Percentiles rank a stretch among this genome's conserved stretches.
Conservation (phyloP, 2,888 invertebrate genomes). For the Daptonema setosum region DNA sequence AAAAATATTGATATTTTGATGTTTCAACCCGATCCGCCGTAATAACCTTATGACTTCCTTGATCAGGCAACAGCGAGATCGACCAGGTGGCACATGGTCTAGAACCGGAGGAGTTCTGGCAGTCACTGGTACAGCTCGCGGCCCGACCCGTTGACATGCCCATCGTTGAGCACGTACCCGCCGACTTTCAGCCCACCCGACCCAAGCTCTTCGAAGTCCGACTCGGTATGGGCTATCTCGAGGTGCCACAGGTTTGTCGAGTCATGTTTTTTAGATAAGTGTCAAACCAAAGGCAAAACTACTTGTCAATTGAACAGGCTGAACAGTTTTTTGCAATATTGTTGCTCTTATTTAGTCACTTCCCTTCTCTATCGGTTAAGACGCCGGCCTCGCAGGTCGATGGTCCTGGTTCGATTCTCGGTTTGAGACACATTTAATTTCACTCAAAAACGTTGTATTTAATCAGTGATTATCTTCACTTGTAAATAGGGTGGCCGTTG, state of each 20-base stretch:
- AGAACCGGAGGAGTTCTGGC: constrained; percentile 67
- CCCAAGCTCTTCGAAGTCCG: constrained; percentile 48
- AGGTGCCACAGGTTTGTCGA: constrained; percentile 58
- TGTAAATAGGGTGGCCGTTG: too few relatives aligned
- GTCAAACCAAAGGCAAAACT: too few relatives aligned
- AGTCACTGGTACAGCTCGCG: constrained; percentile 33
- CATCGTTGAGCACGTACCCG: constrained; percentile 42
- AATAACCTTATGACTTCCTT: too few relatives aligned
- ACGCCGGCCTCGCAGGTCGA: too few relatives aligned
- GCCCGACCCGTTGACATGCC: constrained; percentile 8
- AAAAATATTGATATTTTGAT: too few relatives aligned
- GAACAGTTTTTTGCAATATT: too few relatives aligned
- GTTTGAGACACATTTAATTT: not conserved
- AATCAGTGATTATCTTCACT: not conserved
- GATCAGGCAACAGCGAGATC: constrained; percentile 63
- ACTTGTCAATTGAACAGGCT: too few relatives aligned
- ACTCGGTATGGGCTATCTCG: constrained; percentile 91
- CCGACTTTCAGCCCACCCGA: constrained; percentile 41
- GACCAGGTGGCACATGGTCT: constrained; percentile 56
- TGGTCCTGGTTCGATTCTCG: too few relatives aligned
- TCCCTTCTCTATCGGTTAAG: too few relatives aligned
- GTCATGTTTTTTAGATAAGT: too few relatives aligned
- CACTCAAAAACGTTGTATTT: not conserved
- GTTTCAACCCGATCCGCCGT: too few relatives aligned
- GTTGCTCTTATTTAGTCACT: too few relatives aligned